These are phyloP conservation scores for Phrixothrix hirtus DNA, from an alignment of 2,888 invertebrate genomes.

Conservation along the genomic window DNA sequence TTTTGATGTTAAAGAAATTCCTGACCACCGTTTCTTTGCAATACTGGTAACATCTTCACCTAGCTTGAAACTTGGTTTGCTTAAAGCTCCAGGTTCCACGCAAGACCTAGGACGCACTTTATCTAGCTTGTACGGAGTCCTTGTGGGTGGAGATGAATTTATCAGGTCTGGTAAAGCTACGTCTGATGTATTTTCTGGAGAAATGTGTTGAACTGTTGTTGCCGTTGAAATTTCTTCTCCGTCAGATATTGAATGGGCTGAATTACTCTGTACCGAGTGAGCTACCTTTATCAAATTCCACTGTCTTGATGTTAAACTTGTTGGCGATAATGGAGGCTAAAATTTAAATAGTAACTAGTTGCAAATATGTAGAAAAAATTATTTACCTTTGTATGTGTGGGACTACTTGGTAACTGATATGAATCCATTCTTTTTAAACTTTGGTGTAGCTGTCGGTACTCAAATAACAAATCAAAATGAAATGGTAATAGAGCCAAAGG, in stretches of 20 bases:
- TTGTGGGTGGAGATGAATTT: constrained; percentile 61
- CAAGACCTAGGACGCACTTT: constrained; percentile 72
- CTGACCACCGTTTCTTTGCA: constrained; percentile 72
- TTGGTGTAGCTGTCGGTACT: constrained; percentile 74
- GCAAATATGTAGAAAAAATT: constrained; percentile 9
- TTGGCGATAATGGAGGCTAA: constrained; percentile 13
- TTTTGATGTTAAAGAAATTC: constrained; percentile 70
- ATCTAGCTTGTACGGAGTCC: constrained; percentile 54
- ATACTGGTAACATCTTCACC: constrained; percentile 54
- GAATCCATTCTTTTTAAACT: constrained; percentile 71
- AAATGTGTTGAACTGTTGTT: constrained; percentile 60
- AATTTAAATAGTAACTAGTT: not conserved
- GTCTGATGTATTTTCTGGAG: constrained; percentile 52
- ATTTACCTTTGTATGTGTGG: constrained; percentile 49
- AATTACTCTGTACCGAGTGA: constrained; percentile 62
- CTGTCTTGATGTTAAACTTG: constrained; percentile 53
- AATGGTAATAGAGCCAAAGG: constrained; percentile 80
- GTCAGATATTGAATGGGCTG: constrained; percentile 60
- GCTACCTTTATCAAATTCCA: constrained; percentile 63
- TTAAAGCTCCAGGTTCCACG: constrained; percentile 59
- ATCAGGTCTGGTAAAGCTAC: constrained; percentile 61
- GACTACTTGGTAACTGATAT: constrained; percentile 52
- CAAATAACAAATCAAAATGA: constrained; percentile 79
- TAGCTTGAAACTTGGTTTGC: constrained; percentile 50
- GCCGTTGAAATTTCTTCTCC: constrained; percentile 53